Base-by-base conservation (phyloP, 2,888 invertebrate species). In the Subacronicta megacephala region DNA sequence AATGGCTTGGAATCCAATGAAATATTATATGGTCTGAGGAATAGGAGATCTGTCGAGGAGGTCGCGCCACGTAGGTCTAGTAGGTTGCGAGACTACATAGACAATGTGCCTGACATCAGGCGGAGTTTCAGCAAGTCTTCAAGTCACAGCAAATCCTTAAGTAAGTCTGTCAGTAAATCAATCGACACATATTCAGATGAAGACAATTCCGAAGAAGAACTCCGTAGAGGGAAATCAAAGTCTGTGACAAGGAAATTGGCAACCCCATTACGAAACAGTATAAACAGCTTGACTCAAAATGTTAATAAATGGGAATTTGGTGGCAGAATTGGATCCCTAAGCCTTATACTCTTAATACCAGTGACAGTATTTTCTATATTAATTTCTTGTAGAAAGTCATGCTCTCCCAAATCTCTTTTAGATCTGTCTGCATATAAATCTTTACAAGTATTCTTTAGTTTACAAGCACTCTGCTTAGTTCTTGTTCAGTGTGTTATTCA, bases 401-500 rank as follows among this genome's bases (percentile, higher is more conserved):
- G 95, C 61, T 84, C 89, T 0, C 80, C 87, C 33, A 83, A 78
- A 36, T 57, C 67, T 18, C 51, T 66, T n/a, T 65, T 85, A 53
- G 81, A 90, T 70, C 71, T 87, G 38, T 68, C 81, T 18, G 63
- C 68, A 13, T 89, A 85, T 50, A 83, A 83, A 53, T 78, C 77
- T 38, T 37, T 78, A 9, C 52, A 75, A 29, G 18, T 73, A 62
- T 80, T 88, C 89, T 89, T 91, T 68, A 92, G 78, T 77, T 68
- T 77, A 26, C 78, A 89, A 49, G 81, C 90, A 41, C 53, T 83
- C 3, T 51, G 81, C n/a, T 71, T 95, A 5, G 77, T 95, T 26
- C 52, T 87, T 0, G 78, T 87, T 2, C 95, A 95, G 60, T 67
- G 95, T 86, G 54, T 87, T 9, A 75, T 95, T 31, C 89, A 96